phyloP scores from a whole-genome alignment of 2,888 invertebrate genomes.

The Sabellastarte sp. region DNA sequence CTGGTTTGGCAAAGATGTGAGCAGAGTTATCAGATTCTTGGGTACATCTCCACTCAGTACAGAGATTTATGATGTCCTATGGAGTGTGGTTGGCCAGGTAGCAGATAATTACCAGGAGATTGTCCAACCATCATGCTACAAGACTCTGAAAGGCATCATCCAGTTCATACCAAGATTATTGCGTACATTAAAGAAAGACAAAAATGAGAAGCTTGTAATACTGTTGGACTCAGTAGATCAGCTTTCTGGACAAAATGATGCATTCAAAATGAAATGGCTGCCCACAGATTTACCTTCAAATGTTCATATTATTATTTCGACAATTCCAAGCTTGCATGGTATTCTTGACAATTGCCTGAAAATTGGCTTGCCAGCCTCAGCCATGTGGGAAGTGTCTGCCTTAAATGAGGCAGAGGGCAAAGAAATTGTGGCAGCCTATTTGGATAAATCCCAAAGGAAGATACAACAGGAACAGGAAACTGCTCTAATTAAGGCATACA shows the following conservation, averaged over 20 bases:
- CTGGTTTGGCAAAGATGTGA: constrained; percentile 20
- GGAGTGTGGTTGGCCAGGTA: constrained; percentile 30
- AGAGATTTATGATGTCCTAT: constrained; percentile 26
- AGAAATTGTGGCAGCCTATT: constrained; percentile 15
- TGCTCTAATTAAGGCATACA: constrained; percentile 33
- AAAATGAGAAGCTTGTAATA: constrained; percentile 41
- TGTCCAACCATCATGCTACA: constrained; percentile 43
- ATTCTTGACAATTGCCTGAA: constrained; percentile 36
- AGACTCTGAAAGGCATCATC: constrained; percentile 26
- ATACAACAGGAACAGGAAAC: constrained; percentile 10
- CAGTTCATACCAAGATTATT: constrained; percentile 42
- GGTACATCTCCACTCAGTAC: constrained; percentile 37
- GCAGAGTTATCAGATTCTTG: constrained; percentile 33
- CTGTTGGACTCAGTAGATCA: constrained; percentile 52
- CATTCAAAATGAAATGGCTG: constrained; percentile 44
- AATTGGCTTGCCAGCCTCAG: constrained; percentile 23
- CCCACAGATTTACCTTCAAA: constrained; percentile 41
- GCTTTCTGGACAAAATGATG: constrained; percentile 34
- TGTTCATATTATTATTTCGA: constrained; percentile 45
- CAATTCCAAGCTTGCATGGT: constrained; percentile 37
- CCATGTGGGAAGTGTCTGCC: constrained; percentile 38
- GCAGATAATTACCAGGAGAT: constrained; percentile 34
- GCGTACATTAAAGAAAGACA: too few relatives aligned
- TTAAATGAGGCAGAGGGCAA: constrained; percentile 38
- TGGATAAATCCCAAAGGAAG: constrained; percentile 3